A percentile compares a stretch with the other conserved stretches of the same genome.
These are phyloP conservation scores for Clanis bilineata DNA, from an alignment of 2,888 invertebrate genomes.

Conservation along the genomic window DNA sequence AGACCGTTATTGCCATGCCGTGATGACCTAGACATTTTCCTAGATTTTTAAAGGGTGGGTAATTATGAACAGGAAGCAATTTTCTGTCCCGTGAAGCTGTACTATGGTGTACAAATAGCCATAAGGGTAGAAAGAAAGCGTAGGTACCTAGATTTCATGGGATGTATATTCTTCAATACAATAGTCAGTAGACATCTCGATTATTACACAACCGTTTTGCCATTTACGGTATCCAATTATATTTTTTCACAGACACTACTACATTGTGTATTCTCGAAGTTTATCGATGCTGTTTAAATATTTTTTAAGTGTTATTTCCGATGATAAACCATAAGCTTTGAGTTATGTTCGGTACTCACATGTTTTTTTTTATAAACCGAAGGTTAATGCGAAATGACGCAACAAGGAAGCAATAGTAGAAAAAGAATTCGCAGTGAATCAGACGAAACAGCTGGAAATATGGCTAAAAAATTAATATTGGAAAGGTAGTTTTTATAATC, in stretches of 20 bases:
- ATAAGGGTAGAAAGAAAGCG: no score
- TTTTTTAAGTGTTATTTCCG: not conserved
- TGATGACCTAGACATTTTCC: not conserved
- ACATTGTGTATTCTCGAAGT: not conserved
- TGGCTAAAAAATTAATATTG: conserved; percentile 54
- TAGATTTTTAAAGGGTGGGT: not conserved
- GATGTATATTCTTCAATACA: no score
- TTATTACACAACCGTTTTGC: no score
- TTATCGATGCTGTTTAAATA: not conserved
- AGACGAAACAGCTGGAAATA: conserved; percentile 53
- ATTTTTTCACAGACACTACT: no score
- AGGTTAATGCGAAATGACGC: conserved; percentile 40
- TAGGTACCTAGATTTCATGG: not conserved
- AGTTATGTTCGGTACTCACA: not conserved
- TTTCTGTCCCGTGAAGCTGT: no score
- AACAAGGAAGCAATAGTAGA: conserved; percentile 42
- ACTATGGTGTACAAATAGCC: no score
- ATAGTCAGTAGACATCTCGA: no score
- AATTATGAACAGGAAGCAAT: no score
- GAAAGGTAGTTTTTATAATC: conserved; percentile 52
- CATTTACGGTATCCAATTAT: not conserved
- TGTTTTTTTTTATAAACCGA: conserved; percentile 27
- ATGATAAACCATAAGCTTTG: not conserved
- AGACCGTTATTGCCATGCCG: not conserved
- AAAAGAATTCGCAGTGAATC: conserved; percentile 66